These are phyloP conservation scores for Litoditis marina DNA, from an alignment of 2,888 invertebrate species.

Conservation along the genomic window DNA sequence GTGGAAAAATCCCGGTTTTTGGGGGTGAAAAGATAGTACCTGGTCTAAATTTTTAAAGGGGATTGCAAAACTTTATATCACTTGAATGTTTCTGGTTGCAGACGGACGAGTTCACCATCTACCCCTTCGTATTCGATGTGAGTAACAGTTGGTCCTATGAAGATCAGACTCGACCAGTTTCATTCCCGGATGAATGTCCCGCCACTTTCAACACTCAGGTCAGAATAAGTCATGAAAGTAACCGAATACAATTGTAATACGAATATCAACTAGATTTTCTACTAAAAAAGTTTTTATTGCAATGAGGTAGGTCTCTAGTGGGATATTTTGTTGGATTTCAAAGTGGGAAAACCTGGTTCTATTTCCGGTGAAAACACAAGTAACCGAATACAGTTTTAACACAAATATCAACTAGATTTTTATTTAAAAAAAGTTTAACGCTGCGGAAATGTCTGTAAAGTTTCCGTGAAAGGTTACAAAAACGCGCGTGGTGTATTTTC, in stretches of 20 bases:
- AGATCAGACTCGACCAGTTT: conserved; percentile 76
- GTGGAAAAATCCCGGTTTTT: background rate
- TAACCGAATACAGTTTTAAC: no score
- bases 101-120: conserved; percentile 75
- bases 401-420: conserved; percentile 5
- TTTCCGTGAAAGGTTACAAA: no score
- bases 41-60: background rate
- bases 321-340: no score
- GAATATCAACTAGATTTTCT: background rate
- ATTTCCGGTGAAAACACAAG: background rate
- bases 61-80: no score
- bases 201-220: conserved; percentile 10
- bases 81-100: conserved; percentile 23
- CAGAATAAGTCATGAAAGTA: background rate
- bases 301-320: no score
- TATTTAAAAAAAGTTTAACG: conserved; percentile 5
- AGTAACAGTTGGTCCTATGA: conserved; percentile 80
- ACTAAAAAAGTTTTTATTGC: no score
- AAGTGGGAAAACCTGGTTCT: no score
- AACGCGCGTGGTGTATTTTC: no score
- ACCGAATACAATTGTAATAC: background rate
- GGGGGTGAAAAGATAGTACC: no score
- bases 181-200: conserved; percentile 85
- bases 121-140: conserved; percentile 92
- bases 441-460: no score